A percentile compares a stretch with the other conserved stretches of the same genome.
These are phyloP conservation scores for Serripes groenlandicus DNA, from an alignment of 2,888 invertebrate species.

Conservation along the genomic window DNA sequence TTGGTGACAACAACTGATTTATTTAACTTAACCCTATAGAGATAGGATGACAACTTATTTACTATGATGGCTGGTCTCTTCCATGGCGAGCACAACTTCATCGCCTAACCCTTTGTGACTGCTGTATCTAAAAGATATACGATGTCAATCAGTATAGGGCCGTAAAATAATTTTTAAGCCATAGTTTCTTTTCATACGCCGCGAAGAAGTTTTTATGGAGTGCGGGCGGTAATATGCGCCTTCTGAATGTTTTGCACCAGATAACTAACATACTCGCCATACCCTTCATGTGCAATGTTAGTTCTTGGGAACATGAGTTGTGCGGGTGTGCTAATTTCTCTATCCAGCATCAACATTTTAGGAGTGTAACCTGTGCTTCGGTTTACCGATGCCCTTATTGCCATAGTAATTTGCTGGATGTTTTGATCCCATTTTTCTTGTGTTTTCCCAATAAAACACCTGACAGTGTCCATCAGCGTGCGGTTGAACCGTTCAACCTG, in stretches of 20 bases:
- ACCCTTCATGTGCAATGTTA: no score
- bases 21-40: neutral
- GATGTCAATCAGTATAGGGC: neutral
- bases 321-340: slow-evolving; percentile 20
- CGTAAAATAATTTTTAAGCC: neutral
- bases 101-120: no score
- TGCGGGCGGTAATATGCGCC: slow-evolving; percentile 21
- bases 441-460: slow-evolving; percentile 17
- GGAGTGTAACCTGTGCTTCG: slow-evolving; percentile 22
- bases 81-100: neutral
- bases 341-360: slow-evolving; percentile 19
- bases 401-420: slow-evolving; percentile 18
- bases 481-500: slow-evolving; percentile 18
- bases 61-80: neutral
- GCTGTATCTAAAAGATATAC: no score
- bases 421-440: slow-evolving; percentile 2
- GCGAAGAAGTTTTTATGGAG: neutral
- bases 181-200: neutral
- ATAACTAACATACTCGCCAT: neutral
- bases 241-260: neutral
- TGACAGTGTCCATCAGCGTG: slow-evolving; percentile 6
- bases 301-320: slow-evolving; percentile 23
- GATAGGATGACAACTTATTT: neutral
- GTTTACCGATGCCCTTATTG: slow-evolving; percentile 18
- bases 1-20: neutral